Conservation (phyloP, 2,113 vertebrate genomes). For the Sylvilagus bachmani region DNA sequence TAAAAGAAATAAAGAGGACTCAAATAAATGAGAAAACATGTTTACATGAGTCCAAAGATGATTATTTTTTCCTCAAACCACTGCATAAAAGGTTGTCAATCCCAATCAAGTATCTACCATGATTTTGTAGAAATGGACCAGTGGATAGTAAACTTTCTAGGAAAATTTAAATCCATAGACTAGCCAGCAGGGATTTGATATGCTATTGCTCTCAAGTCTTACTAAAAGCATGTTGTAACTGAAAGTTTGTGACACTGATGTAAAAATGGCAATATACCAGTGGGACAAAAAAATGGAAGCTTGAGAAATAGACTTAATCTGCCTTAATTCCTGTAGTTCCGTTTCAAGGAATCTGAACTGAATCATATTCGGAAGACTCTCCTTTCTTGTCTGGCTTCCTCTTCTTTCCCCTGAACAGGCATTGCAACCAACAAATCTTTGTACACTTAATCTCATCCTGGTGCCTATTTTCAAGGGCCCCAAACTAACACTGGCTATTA, state of each 20-base stretch:
- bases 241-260: neutral
- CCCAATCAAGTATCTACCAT: neutral
- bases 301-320: neutral
- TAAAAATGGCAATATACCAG: neutral
- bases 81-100: neutral
- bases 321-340: neutral
- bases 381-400: neutral
- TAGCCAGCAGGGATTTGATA: neutral
- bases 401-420: neutral
- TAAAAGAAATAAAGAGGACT: neutral
- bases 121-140: neutral
- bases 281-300: neutral
- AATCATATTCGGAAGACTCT: neutral
- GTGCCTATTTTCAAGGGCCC: neutral
- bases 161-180: neutral
- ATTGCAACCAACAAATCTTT: neutral
- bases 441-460: no score
- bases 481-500: neutral
- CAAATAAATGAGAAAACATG: neutral
- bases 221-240: neutral
- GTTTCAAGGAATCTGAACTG: neutral
- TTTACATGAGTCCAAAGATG: neutral
- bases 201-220: neutral
- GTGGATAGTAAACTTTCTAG: neutral
- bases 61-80: neutral